Percentiles rank a stretch among this genome's conserved stretches.
Evolutionary conservation across 1,140 invertebrate genomes (phyloP).

Genomic region (Lasaia peninsularis): DNA sequence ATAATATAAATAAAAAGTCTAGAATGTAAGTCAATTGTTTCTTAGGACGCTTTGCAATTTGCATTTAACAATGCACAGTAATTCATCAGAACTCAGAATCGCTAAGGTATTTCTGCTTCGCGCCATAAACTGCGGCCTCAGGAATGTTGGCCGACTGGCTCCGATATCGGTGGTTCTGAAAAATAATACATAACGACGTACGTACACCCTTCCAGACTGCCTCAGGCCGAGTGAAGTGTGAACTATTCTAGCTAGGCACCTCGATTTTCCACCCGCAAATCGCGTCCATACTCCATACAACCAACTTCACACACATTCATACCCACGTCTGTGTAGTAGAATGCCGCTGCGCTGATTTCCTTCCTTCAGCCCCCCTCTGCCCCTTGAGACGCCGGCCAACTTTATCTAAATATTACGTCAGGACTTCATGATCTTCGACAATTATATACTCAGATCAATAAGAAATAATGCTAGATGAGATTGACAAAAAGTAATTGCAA

Average conservation of each 20-base stretch:
- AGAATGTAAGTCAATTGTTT: constrained; percentile 24
- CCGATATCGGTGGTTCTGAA: constrained; percentile 45
- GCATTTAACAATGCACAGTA: constrained; percentile 56
- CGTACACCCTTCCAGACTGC: constrained; percentile 27
- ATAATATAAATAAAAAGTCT: not conserved
- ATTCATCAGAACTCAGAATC: constrained; percentile 65
- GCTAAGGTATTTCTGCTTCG: constrained; percentile 64
- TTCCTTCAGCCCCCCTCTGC: constrained; percentile 49
- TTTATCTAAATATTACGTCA: constrained; percentile 22
- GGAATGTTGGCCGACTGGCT: constrained; percentile 68
- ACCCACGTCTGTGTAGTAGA: constrained; percentile 33
- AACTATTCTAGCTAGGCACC: constrained; percentile 34
- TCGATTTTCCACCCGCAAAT: constrained; percentile 58
- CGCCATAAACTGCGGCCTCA: constrained; percentile 56
- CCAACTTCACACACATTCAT: constrained; percentile 34
- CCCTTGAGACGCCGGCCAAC: constrained; percentile 45
- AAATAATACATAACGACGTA: constrained; percentile 41
- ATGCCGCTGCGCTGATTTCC: constrained; percentile 64
- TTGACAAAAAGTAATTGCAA: constrained; percentile 26
- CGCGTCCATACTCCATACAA: constrained; percentile 32
- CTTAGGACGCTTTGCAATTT: constrained; percentile 33
- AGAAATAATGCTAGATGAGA: constrained; percentile 19
- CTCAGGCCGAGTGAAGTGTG: constrained; percentile 44
- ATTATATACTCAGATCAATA: constrained; percentile 16
- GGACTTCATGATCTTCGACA: constrained; percentile 14